Evolutionary conservation across 2,113 vertebrate species (phyloP).

Genomic region (Melanerpes aurifrons): DNA sequence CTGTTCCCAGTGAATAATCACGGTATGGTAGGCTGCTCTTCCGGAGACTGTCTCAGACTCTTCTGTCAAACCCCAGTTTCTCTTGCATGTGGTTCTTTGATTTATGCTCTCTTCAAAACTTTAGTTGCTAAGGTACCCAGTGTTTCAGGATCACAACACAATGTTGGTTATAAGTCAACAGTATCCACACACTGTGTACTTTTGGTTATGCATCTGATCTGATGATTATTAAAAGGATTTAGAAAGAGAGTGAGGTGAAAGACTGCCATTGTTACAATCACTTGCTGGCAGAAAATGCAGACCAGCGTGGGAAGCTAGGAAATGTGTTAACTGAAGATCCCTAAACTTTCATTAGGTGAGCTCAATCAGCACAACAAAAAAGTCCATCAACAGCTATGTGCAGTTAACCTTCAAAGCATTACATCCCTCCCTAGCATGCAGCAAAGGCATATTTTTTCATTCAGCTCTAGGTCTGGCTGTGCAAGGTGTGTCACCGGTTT

Average conservation of each 20-base stretch:
- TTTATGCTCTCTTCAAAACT: background rate
- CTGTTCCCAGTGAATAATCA: background rate
- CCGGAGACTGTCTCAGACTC: background rate
- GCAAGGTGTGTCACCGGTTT: background rate
- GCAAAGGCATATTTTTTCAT: background rate
- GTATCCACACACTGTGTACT: background rate
- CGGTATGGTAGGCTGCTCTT: background rate
- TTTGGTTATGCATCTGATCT: background rate
- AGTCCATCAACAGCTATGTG: background rate
- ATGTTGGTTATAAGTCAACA: background rate
- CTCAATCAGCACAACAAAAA: background rate
- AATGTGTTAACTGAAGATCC: background rate
- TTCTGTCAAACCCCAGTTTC: background rate
- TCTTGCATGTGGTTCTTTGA: background rate
- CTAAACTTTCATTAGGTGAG: background rate
- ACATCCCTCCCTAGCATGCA: background rate
- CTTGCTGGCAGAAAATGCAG: background rate
- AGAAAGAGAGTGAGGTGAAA: background rate
- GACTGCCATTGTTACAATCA: background rate
- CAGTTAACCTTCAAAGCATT: background rate
- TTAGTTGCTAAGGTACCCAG: background rate
- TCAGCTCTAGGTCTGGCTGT: background rate
- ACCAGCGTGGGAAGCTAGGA: background rate
- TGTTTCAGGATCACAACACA: background rate
- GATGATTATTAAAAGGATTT: background rate